Conservation (phyloP, 2,797 vertebrate species). For the Astyanax mexicanus region DNA sequence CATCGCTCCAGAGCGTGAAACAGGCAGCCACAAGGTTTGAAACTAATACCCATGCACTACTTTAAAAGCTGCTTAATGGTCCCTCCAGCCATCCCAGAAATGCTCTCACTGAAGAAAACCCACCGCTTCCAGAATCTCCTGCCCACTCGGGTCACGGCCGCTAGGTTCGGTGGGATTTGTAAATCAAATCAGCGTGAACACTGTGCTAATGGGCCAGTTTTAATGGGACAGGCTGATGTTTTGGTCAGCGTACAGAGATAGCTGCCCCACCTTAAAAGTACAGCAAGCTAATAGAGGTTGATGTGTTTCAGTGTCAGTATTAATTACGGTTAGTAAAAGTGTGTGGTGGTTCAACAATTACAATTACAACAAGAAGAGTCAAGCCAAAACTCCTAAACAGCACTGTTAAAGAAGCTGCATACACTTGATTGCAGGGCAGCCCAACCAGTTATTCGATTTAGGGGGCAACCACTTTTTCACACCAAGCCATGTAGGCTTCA, state of each 20-base stretch:
- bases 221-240: neutral
- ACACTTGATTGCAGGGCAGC: no score
- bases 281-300: no score
- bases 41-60: constrained; percentile 65
- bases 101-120: constrained; percentile 16
- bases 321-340: constrained; percentile 55
- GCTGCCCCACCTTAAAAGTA: neutral
- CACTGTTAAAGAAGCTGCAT: no score
- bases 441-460: no score
- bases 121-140: neutral
- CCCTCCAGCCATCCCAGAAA: neutral
- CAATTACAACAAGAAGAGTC: no score
- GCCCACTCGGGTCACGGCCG: constrained; percentile 9
- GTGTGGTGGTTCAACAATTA: constrained; percentile 50
- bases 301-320: constrained; percentile 40
- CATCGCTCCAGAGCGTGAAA: constrained; percentile 59
- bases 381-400: no score
- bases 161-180: constrained; percentile 42
- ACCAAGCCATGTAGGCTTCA: no score
- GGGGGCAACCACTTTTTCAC: no score
- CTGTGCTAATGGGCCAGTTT: constrained; percentile 8
- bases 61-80: constrained; percentile 57
- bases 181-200: constrained; percentile 50
- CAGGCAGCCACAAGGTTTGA: constrained; percentile 46
- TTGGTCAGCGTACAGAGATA: neutral